Conservation (phyloP, 2,113 vertebrate genomes). For the Periophthalmus modestus region DNA sequence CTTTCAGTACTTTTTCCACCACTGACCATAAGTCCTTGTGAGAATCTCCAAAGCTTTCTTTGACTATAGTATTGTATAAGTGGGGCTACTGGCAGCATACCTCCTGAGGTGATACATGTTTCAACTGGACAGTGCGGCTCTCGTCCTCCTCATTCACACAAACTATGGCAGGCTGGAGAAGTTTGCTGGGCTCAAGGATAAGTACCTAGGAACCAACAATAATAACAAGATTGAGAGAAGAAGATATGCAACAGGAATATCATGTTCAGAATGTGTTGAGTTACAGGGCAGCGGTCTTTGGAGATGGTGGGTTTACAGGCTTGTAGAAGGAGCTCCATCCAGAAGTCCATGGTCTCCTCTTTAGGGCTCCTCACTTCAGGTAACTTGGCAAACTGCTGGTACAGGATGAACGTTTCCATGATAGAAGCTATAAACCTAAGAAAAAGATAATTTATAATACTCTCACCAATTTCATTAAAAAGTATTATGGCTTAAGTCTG, state of each 20-base stretch:
- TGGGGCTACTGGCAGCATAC: constrained; percentile 57
- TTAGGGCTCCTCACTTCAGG: constrained; percentile 65
- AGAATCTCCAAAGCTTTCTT: background rate
- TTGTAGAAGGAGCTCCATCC: constrained; percentile 85
- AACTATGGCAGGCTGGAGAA: constrained; percentile 80
- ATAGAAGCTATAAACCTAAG: constrained; percentile 87
- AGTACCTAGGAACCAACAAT: constrained; percentile 77
- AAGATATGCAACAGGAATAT: background rate
- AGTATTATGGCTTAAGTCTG: no score
- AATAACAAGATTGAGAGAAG: background rate
- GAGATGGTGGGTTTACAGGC: constrained; percentile 79
- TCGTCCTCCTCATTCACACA: constrained; percentile 70
- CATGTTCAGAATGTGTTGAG: constrained; percentile 19
- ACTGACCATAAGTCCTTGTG: background rate
- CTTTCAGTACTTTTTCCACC: no score
- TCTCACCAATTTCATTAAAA: no score
- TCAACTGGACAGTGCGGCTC: constrained; percentile 74
- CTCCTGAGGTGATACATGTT: constrained; percentile 77
- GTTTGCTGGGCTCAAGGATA: constrained; percentile 83
- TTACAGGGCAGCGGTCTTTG: constrained; percentile 78
- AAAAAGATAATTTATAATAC: background rate
- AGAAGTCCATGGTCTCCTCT: constrained; percentile 82
- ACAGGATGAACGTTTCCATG: constrained; percentile 89
- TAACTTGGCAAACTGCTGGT: constrained; percentile 80
- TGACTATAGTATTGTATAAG: background rate